These are phyloP conservation scores for Microcebus murinus DNA, from an alignment of 2,113 vertebrate genomes.

Conservation along the genomic window DNA sequence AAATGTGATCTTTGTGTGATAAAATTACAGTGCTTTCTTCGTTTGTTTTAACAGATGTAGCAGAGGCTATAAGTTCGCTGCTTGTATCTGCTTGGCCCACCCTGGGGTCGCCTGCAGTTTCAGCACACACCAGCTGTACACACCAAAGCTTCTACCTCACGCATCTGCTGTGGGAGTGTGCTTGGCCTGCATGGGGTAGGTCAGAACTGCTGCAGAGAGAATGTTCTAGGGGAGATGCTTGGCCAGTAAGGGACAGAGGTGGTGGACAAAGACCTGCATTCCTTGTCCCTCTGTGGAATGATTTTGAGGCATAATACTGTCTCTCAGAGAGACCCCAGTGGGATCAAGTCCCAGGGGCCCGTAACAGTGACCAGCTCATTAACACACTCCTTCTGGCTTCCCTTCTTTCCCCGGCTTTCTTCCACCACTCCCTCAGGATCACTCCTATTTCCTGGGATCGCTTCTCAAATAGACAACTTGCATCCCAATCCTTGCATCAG, in stretches of 20 bases:
- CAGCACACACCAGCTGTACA: background rate
- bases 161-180: background rate
- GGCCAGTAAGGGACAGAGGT: too few species aligned
- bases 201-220: background rate
- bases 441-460: background rate
- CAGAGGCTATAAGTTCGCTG: background rate
- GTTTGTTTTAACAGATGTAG: background rate
- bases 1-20: background rate
- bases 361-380: background rate
- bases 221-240: too few species aligned
- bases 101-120: background rate
- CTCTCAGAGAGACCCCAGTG: background rate
- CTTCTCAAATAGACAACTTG: background rate
- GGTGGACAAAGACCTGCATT: background rate
- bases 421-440: background rate
- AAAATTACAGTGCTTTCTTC: background rate
- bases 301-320: background rate
- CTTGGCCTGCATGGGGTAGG: background rate
- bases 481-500: background rate
- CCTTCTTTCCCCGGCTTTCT: background rate
- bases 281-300: background rate
- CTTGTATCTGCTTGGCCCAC: background rate
- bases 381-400: background rate
- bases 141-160: background rate
- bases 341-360: background rate